phyloP scores from a whole-genome alignment of 2,113 vertebrate species.

The Microcebus griseorufus region DNA sequence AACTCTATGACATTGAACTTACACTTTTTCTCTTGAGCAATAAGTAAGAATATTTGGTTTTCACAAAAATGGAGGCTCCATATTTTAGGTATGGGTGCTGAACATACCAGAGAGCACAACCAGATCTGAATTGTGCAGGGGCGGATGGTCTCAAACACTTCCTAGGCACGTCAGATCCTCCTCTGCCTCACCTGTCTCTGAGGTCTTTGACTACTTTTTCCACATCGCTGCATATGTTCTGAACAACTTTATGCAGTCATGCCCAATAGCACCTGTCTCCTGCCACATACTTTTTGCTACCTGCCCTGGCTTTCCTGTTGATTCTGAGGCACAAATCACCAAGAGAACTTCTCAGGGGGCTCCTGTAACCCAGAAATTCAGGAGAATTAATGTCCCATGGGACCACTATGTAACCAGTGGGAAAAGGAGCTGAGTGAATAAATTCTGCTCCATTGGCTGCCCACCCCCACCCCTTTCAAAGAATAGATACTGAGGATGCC shows the following conservation, averaged over 20 bases:
- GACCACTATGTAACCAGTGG: background rate
- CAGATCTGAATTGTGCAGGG: background rate
- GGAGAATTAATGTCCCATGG: background rate
- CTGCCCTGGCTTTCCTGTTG: background rate
- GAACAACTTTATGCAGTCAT: background rate
- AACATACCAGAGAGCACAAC: background rate
- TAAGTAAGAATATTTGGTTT: background rate
- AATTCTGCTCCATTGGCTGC: background rate
- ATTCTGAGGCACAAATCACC: background rate
- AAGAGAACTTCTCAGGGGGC: background rate
- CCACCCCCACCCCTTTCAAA: background rate
- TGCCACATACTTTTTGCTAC: background rate
- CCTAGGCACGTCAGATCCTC: background rate
- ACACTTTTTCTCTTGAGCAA: background rate
- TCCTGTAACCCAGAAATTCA: background rate
- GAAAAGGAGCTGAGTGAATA: background rate
- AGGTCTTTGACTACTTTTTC: background rate
- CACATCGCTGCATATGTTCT: background rate
- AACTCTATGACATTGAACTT: background rate
- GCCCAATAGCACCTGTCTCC: background rate
- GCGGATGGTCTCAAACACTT: rapidly evolving
- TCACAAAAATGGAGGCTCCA: background rate
- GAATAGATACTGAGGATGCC: background rate
- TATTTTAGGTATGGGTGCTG: background rate
- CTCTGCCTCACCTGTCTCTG: background rate